Evolutionary conservation across 2,888 invertebrate genomes (phyloP).

Genomic region (Chymomyza caudatula): DNA sequence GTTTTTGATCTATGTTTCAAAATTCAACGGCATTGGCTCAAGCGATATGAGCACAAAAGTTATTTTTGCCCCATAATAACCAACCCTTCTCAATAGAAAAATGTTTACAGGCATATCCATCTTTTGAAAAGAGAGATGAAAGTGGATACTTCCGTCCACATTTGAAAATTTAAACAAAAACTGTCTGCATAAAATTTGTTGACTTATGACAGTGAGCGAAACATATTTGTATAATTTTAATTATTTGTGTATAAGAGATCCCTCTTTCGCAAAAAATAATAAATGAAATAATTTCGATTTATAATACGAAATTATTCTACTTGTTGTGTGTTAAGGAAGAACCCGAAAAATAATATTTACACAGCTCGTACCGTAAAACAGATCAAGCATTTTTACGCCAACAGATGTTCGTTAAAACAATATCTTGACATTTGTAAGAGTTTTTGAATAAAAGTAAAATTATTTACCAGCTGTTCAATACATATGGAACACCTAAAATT

Average conservation of each 20-base stretch:
- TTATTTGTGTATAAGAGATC: not conserved
- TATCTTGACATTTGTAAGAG: not conserved
- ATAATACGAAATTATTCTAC: not conserved
- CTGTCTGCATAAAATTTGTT: not conserved
- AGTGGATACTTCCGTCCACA: no score
- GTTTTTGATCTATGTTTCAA: no score
- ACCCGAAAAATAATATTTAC: not conserved
- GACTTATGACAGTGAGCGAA: not conserved
- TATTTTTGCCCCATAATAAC: no score
- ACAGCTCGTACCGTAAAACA: not conserved
- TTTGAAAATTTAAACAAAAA: not conserved
- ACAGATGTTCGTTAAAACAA: not conserved
- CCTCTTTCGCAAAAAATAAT: not conserved
- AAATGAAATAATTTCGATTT: not conserved
- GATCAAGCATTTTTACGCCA: not conserved
- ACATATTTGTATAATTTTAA: not conserved
- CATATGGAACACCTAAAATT: not conserved
- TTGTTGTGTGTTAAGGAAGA: not conserved
- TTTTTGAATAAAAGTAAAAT: not conserved
- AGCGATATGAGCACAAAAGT: no score
- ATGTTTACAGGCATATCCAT: no score
- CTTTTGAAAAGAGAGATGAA: no score
- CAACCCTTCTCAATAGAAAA: no score
- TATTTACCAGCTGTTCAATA: not conserved
- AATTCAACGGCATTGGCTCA: no score